phyloP scores from a whole-genome alignment of 2,797 vertebrate species.

The Echiichthys vipera region DNA sequence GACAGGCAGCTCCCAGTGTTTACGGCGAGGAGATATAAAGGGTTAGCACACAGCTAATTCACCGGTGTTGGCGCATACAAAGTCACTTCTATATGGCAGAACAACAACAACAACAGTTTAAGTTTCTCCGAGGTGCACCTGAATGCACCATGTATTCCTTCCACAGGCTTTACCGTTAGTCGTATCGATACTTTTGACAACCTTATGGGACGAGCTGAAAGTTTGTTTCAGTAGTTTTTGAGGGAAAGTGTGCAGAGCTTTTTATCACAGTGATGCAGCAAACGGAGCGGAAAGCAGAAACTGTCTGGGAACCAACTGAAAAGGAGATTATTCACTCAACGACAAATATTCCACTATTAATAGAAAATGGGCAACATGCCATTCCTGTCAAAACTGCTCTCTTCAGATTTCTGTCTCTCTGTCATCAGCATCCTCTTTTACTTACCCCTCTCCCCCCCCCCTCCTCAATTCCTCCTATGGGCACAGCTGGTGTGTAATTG shows the following conservation, averaged over 20 bases:
- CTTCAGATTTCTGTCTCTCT: constrained; percentile 22
- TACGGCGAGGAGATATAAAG: too few relatives aligned
- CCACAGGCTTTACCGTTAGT: too few relatives aligned
- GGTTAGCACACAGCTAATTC: too few relatives aligned
- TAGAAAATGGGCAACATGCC: constrained; percentile 46
- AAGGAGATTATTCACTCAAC: constrained; percentile 7
- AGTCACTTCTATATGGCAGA: too few relatives aligned
- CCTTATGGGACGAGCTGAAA: neutral
- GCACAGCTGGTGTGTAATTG: constrained; percentile 66
- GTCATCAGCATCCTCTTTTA: constrained; percentile 36
- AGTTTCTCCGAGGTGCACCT: too few relatives aligned
- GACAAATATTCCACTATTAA: constrained; percentile 33
- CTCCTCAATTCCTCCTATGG: neutral
- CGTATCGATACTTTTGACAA: too few relatives aligned
- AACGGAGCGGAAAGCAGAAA: neutral
- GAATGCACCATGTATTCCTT: too few relatives aligned
- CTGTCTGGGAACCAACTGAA: neutral
- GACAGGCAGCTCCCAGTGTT: too few relatives aligned
- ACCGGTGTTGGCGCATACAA: too few relatives aligned
- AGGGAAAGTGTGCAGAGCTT: too few relatives aligned
- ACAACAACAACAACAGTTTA: too few relatives aligned
- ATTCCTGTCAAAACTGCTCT: constrained; percentile 50
- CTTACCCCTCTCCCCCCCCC: neutral
- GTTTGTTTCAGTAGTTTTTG: neutral
- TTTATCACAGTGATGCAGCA: neutral